phyloP scores from a whole-genome alignment of 2,113 vertebrate species.

The Odontesthes bonariensis region DNA sequence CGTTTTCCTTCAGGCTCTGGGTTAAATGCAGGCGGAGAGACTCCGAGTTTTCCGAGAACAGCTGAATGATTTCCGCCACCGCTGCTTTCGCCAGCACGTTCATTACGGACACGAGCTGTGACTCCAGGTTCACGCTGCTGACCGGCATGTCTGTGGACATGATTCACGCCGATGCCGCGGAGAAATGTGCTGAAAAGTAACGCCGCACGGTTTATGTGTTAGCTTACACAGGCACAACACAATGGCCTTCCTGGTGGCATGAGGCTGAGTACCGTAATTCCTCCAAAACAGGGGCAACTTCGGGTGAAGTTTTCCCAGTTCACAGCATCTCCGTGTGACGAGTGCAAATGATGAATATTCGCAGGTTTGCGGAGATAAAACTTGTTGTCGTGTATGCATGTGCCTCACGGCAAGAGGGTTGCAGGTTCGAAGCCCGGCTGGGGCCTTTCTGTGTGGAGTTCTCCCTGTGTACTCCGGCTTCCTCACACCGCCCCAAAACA shows the following conservation, averaged over 20 bases:
- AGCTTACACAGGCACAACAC: conserved; percentile 36
- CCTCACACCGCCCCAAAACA: too few relatives aligned
- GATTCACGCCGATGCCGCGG: conserved; percentile 6
- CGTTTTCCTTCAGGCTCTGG: conserved; percentile 78
- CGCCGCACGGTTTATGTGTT: conserved; percentile 1
- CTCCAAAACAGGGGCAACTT: background rate
- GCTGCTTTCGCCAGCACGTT: conserved; percentile 78
- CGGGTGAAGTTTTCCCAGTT: background rate
- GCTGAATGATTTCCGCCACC: conserved; percentile 73
- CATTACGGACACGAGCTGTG: conserved; percentile 79
- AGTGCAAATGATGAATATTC: background rate
- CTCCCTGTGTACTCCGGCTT: too few relatives aligned
- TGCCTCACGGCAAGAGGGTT: too few relatives aligned
- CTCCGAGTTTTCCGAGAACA: conserved; percentile 76
- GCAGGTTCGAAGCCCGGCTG: too few relatives aligned
- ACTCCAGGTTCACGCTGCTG: conserved; percentile 61
- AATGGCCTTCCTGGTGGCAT: conserved; percentile 55
- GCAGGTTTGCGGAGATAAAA: too few relatives aligned
- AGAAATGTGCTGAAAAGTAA: background rate
- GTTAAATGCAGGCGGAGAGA: conserved; percentile 67
- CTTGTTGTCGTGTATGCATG: too few relatives aligned
- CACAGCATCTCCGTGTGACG: background rate
- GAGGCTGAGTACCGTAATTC: conserved; percentile 68
- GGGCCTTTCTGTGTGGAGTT: too few relatives aligned
- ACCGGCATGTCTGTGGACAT: conserved; percentile 63